A percentile compares a stretch with the other conserved stretches of the same genome.
Evolutionary conservation across 2,888 invertebrate genomes (phyloP).

Genomic region (Apotomis turbidana): DNA sequence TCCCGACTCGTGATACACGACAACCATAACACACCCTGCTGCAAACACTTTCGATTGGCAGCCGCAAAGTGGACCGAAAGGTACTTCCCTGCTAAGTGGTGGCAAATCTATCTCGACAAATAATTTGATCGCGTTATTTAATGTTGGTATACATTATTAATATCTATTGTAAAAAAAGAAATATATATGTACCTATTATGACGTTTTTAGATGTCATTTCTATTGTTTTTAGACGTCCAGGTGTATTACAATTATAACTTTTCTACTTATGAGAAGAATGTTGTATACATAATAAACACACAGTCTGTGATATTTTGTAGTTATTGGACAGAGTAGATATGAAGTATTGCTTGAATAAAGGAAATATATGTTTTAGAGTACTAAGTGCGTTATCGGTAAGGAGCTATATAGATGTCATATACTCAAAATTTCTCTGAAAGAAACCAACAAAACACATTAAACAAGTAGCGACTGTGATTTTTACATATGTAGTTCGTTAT

Average conservation of each 20-base stretch:
- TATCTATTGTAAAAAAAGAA: slow-evolving; percentile 65
- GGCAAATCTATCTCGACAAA: slow-evolving; percentile 75
- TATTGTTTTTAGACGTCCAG: slow-evolving; percentile 82
- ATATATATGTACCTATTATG: slow-evolving; percentile 49
- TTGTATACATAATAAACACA: slow-evolving; percentile 83
- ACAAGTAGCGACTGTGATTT: slow-evolving; percentile 79
- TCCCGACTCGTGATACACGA: slow-evolving; percentile 52
- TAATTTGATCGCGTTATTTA: slow-evolving; percentile 67
- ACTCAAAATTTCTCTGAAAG: slow-evolving; percentile 69
- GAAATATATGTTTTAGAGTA: slow-evolving; percentile 78
- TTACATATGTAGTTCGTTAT: slow-evolving; percentile 77
- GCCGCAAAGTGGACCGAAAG: slow-evolving; percentile 27
- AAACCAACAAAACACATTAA: slow-evolving; percentile 60
- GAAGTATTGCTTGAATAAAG: slow-evolving; percentile 81
- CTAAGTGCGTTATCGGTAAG: slow-evolving; percentile 79
- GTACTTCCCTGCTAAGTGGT: slow-evolving; percentile 61
- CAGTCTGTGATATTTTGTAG: slow-evolving; percentile 84
- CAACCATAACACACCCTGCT: slow-evolving; percentile 8
- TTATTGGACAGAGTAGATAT: slow-evolving; percentile 81
- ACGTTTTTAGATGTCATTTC: slow-evolving; percentile 78
- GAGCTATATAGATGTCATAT: slow-evolving; percentile 75
- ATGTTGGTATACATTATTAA: slow-evolving; percentile 63
- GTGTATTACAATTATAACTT: slow-evolving; percentile 81
- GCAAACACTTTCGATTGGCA: slow-evolving; percentile 15
- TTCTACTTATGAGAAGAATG: slow-evolving; percentile 76